Evolutionary conservation across 2,888 invertebrate species (phyloP).

Genomic region (Xiphydria camelus): DNA sequence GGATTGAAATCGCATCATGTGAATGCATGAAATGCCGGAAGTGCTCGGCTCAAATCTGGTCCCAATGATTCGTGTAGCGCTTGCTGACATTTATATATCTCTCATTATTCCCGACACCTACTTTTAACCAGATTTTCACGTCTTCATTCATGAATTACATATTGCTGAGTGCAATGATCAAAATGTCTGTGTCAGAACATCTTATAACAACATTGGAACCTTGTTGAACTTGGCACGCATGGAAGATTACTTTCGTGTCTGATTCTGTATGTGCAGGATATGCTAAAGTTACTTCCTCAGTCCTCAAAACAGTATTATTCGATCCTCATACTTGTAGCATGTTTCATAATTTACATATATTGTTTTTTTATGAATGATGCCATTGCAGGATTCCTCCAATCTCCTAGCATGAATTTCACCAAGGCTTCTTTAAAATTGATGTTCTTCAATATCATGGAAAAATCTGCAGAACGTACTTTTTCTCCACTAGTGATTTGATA

Average conservation of each 20-base stretch:
- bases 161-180: no score
- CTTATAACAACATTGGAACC: conserved; percentile 29
- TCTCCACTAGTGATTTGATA: conserved; percentile 17
- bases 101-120: conserved; percentile 11
- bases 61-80: conserved; percentile 10
- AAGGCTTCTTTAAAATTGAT: conserved; percentile 16
- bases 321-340: no score
- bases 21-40: conserved; percentile 17
- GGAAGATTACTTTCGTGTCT: conserved; percentile 24
- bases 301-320: not conserved
- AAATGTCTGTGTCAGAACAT: no score
- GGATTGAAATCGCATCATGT: conserved; percentile 20
- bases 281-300: conserved; percentile 4
- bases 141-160: no score
- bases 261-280: conserved; percentile 23
- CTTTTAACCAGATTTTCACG: conserved; percentile 14
- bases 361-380: conserved; percentile 5
- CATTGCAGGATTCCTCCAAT: conserved; percentile 14
- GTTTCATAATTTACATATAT: conserved; percentile 1
- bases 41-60: conserved; percentile 1
- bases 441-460: conserved; percentile 17
- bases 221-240: conserved; percentile 23
- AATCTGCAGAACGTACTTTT: conserved; percentile 16
- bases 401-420: conserved; percentile 14
- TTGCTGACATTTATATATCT: conserved; percentile 11